Conservation (phyloP, 2,797 vertebrate genomes). For the Rousettus madagascariensis region DNA sequence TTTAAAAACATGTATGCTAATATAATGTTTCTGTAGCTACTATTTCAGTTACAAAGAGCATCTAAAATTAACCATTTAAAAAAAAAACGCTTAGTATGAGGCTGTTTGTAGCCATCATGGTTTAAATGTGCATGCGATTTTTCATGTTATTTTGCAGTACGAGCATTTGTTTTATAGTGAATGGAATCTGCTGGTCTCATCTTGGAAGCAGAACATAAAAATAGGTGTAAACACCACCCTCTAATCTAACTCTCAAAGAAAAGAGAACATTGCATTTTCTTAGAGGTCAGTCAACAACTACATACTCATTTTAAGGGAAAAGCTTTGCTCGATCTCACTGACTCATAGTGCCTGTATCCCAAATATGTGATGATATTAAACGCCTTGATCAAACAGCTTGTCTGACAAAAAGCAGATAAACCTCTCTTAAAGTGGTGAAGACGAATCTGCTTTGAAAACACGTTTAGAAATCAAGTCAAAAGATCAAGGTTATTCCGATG, state of each 20-base stretch:
- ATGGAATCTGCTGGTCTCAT: slow-evolving; percentile 41
- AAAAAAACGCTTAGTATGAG: neutral
- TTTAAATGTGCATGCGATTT: neutral
- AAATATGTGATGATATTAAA: slow-evolving; percentile 68
- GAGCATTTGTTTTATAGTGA: slow-evolving; percentile 16
- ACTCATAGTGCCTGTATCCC: slow-evolving; percentile 29
- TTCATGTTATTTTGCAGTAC: slow-evolving; percentile 20
- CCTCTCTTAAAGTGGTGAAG: slow-evolving; percentile 65
- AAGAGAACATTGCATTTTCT: slow-evolving; percentile 45
- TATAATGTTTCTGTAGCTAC: slow-evolving; percentile 10
- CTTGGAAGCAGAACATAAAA: slow-evolving; percentile 12
- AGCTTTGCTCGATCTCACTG: slow-evolving; percentile 54
- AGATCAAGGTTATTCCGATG: slow-evolving; percentile 75
- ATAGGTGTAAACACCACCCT: neutral
- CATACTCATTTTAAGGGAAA: slow-evolving; percentile 34
- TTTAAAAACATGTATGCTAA: slow-evolving; percentile 47
- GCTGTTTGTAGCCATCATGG: neutral
- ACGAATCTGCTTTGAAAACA: slow-evolving; percentile 69
- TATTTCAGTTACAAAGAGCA: neutral
- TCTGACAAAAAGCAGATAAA: slow-evolving; percentile 66
- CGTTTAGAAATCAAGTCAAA: slow-evolving; percentile 71
- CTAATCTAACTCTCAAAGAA: slow-evolving; percentile 9
- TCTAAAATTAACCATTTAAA: slow-evolving; percentile 28
- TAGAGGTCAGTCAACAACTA: slow-evolving; percentile 52
- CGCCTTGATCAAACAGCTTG: slow-evolving; percentile 59